Evolutionary conservation across 1,140 invertebrate genomes (phyloP), one percentile per base, ranked within the genome.

Genomic region (Nymphalis io): DNA sequence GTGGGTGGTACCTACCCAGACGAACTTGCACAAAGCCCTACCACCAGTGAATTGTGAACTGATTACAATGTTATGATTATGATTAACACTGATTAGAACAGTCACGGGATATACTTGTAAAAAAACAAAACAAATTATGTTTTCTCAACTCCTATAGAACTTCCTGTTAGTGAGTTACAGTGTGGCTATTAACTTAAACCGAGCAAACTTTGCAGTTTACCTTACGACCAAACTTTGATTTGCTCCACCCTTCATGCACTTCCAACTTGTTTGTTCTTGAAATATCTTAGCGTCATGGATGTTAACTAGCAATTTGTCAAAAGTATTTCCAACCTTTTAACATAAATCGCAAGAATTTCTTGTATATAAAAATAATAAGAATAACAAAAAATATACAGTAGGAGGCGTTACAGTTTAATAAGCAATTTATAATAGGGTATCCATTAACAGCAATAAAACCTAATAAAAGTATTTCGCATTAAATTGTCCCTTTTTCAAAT

Each of bases 211-310:
- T n/a, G 48, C 20, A 53, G 48, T 53, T 53, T 21, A 15, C 48
- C 8, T 53, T 53, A 53, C 48, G 48, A 53, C 20, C 18, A 18
- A 53, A 53, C 48, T 53, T 53, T 21, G 48, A 18, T 16, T n/a
- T 15, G 8, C 10, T n/a, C 48, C 15, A 53, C 18, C 18, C 13
- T 53, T 21, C 48, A 21, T 53, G 18, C 48, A 53, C 18, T 11
- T 3, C 18, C 10, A 21, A 53, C 18, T 53, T 53, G 48, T 21
- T 53, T 53, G 18, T 21, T 23, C 48, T 21, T 12, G 21, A 21
- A 53, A 55, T 55, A 55, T 15, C n/a, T 16, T 48, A 48, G n/a
- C 12, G 51, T 23, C 3, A 21, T 27, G 15, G 51, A 23, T 21
- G 10, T 27, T 23, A 55, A 15, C 23, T 33, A 33, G 51, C 3